Percentiles rank a stretch among this genome's conserved stretches.
These are phyloP conservation scores for Ellobium chinense DNA, from an alignment of 2,888 invertebrate genomes.

Conservation along the genomic window DNA sequence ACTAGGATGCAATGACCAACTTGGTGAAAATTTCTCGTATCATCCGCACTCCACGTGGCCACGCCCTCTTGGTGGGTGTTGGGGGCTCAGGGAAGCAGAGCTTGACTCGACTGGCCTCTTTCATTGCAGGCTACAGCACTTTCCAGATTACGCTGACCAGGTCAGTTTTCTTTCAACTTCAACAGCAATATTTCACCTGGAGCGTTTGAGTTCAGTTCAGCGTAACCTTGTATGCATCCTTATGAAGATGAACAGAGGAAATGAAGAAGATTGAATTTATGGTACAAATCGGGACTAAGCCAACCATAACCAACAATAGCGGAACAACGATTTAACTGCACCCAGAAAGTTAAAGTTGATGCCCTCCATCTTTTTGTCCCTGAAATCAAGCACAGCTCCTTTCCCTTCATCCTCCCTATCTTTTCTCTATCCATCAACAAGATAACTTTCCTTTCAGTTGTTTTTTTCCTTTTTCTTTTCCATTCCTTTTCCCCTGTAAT, in stretches of 20 bases:
- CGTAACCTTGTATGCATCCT: too few species aligned
- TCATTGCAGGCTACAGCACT: conserved; percentile 97
- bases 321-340: too few species aligned
- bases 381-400: too few species aligned
- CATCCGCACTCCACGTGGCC: conserved; percentile 95
- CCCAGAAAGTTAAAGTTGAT: too few species aligned
- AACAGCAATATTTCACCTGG: neutral
- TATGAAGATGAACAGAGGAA: too few species aligned
- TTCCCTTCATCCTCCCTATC: neutral
- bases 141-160: conserved; percentile 97
- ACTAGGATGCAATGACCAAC: conserved; percentile 93
- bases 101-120: conserved; percentile 95
- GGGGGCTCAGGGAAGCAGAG: conserved; percentile 99
- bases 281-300: too few species aligned
- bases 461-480: neutral
- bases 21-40: conserved; percentile 95
- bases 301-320: too few species aligned
- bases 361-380: too few species aligned
- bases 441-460: neutral
- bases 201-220: too few species aligned
- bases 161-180: conserved; percentile 69
- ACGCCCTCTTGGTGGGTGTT: conserved; percentile 96
- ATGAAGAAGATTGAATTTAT: too few species aligned
- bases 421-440: neutral
- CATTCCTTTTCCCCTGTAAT: neutral